phyloP scores from a whole-genome alignment of 2,797 vertebrate genomes.

The Toxotes lorentzi region DNA sequence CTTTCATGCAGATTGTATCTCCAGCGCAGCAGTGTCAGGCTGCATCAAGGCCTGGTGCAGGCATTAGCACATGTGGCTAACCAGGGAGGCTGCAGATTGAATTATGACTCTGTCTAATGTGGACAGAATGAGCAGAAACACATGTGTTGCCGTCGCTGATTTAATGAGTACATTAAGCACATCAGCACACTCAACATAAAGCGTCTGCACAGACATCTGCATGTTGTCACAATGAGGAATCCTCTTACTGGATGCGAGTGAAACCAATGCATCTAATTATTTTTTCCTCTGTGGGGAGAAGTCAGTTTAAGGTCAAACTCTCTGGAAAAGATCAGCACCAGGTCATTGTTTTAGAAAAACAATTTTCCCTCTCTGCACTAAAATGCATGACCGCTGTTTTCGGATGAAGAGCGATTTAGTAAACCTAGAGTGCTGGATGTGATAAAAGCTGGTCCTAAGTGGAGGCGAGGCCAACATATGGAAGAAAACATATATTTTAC shows the following conservation, averaged over 20 bases:
- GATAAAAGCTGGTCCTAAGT: not conserved
- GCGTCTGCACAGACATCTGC: constrained; percentile 63
- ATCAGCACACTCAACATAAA: constrained; percentile 72
- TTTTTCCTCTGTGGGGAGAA: not conserved
- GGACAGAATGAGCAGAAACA: constrained; percentile 70
- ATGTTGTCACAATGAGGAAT: constrained; percentile 42
- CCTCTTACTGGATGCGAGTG: constrained; percentile 19
- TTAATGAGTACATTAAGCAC: constrained; percentile 77
- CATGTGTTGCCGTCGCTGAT: constrained; percentile 67
- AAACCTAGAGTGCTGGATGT: not conserved
- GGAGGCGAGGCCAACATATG: not conserved
- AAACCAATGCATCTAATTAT: constrained; percentile 8
- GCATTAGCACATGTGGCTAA: constrained; percentile 78
- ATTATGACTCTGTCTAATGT: constrained; percentile 71
- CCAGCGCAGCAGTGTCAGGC: constrained; percentile 56
- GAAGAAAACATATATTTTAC: not conserved
- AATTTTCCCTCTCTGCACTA: fast-evolving
- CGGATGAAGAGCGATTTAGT: not conserved
- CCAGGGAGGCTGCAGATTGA: constrained; percentile 77
- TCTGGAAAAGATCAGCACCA: not conserved
- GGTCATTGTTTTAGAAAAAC: not conserved
- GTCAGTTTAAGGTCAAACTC: constrained; percentile 37
- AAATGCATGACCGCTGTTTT: not conserved
- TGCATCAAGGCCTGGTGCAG: constrained; percentile 65
- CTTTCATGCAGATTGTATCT: constrained; percentile 55